phyloP scores from a whole-genome alignment of 53 echinoderm and acorn worm species.

The Echinometra lucunter region DNA sequence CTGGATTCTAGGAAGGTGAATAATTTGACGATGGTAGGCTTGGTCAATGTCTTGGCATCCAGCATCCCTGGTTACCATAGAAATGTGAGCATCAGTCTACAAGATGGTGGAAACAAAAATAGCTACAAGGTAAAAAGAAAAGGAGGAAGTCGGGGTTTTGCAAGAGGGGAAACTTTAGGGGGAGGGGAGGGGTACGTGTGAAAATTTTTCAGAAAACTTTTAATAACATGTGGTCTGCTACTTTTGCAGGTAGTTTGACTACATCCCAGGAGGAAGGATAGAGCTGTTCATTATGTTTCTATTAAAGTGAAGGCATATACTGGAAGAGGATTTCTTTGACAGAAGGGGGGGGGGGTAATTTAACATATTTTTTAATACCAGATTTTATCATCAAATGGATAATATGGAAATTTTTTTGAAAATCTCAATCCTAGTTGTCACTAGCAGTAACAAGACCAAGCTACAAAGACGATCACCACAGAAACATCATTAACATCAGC shows the following conservation, averaged over 20 bases:
- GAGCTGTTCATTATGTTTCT: too few species aligned
- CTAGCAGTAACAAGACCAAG: constrained; percentile 41
- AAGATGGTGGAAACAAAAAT: not conserved
- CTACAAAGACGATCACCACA: not conserved
- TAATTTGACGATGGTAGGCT: constrained; percentile 75
- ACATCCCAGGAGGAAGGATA: too few species aligned
- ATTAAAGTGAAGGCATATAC: too few species aligned
- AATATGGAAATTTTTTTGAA: too few species aligned
- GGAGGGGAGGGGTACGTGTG: too few species aligned
- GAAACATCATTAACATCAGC: constrained; percentile 24
- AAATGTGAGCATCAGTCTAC: constrained; percentile 41
- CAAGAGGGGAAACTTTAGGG: too few species aligned
- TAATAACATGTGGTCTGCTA: not conserved
- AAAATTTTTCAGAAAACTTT: not conserved
- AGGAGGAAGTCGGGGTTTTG: too few species aligned
- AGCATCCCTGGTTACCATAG: constrained; percentile 70
- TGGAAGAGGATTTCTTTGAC: too few species aligned
- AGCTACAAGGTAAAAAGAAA: constrained; percentile 8
- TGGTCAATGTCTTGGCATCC: constrained; percentile 70
- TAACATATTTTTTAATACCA: too few species aligned
- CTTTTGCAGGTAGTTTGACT: too few species aligned
- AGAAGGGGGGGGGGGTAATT: too few species aligned
- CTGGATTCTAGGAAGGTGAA: constrained; percentile 71
- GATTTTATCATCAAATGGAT: not conserved
- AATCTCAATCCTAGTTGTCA: not conserved